Evolutionary conservation across 92 coral and sea anemone genomes (phyloP).

Genomic region (Epizoanthus ramosus): DNA sequence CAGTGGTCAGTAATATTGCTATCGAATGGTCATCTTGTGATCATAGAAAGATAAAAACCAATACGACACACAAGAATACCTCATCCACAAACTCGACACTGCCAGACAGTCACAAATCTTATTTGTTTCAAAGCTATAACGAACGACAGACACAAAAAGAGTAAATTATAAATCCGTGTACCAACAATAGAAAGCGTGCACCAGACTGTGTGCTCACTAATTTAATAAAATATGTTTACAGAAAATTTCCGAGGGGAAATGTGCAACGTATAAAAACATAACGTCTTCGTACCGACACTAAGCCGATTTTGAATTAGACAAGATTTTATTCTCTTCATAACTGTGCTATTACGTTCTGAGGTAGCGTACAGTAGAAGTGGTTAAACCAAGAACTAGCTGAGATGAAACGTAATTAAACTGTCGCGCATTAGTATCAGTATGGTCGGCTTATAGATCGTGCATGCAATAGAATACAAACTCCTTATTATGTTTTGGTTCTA

Average conservation of each 20-base stretch:
- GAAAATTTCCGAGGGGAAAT: slow-evolving; percentile 17
- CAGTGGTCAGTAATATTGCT: slow-evolving; percentile 23
- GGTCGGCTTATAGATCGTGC: not conserved
- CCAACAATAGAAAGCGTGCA: slow-evolving; percentile 28
- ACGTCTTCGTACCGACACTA: not conserved
- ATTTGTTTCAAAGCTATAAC: not conserved
- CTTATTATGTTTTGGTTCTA: slow-evolving; percentile 7
- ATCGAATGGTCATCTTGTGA: slow-evolving; percentile 33
- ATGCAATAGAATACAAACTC: not conserved
- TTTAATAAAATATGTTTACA: slow-evolving; percentile 14
- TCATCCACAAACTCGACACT: not conserved
- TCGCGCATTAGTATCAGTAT: not conserved
- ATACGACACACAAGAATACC: not conserved
- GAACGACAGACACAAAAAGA: slow-evolving; percentile 21
- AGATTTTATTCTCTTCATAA: not conserved
- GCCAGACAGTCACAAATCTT: not conserved
- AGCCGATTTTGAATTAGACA: slow-evolving; percentile 8
- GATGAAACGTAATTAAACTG: too few species aligned
- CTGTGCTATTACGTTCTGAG: too few species aligned
- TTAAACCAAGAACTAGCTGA: too few species aligned
- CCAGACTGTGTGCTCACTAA: slow-evolving; percentile 6
- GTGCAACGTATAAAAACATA: slow-evolving; percentile 2
- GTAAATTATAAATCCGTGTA: not conserved
- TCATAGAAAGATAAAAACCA: slow-evolving; percentile 10
- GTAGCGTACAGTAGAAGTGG: too few species aligned